These are phyloP conservation scores for Chlorops oryzae DNA, from an alignment of 1,140 invertebrate genomes.

Conservation along the genomic window DNA sequence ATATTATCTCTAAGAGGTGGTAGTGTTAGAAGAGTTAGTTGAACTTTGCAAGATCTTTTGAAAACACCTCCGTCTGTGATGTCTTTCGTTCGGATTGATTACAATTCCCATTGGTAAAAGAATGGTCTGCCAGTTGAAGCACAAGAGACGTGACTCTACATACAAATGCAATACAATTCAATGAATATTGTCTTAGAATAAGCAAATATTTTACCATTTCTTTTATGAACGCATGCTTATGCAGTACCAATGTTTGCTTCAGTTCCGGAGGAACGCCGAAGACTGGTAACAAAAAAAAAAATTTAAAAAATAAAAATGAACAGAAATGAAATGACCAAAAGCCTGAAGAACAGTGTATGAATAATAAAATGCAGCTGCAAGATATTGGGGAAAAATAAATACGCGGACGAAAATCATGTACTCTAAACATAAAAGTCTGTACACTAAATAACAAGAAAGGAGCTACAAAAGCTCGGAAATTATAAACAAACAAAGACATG, in stretches of 20 bases:
- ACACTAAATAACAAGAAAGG: too few species aligned
- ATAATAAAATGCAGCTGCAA: background rate
- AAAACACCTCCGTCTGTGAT: slow-evolving; percentile 1
- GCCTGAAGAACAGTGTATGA: too few species aligned
- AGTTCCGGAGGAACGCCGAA: background rate
- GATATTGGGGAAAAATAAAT: slow-evolving; percentile 1
- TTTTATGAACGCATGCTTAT: background rate
- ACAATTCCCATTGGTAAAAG: background rate
- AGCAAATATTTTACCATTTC: slow-evolving; percentile 2
- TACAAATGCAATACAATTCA: background rate
- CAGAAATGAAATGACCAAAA: too few species aligned
- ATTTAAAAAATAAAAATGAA: background rate
- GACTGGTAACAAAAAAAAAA: background rate
- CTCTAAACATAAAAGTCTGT: too few species aligned
- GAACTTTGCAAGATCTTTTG: background rate
- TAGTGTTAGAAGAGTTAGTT: background rate
- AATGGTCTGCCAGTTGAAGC: background rate
- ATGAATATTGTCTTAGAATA: background rate
- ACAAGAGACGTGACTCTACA: background rate
- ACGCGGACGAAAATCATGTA: too few species aligned
- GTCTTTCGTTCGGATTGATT: background rate
- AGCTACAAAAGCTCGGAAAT: too few species aligned
- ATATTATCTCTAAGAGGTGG: background rate
- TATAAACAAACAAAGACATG: too few species aligned
- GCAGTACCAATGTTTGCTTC: background rate